Base-by-base conservation (phyloP, 2,888 invertebrate species). In the Carcina quercana region DNA sequence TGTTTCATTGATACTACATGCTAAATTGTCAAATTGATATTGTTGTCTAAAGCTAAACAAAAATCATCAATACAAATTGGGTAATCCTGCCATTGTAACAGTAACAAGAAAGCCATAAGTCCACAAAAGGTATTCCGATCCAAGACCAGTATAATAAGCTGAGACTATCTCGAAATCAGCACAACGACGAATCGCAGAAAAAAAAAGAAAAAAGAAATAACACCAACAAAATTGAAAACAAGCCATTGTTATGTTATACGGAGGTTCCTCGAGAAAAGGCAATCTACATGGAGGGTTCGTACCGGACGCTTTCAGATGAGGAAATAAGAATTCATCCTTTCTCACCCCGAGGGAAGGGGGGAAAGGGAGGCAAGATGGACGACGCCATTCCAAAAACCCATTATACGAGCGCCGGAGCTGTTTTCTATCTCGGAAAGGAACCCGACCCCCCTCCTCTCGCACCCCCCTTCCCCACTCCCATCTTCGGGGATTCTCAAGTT, bases 351-450 rank as follows among this genome's bases (percentile, higher is more conserved):
- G 51, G 73, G 40, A 49, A 43, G 53, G 42, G 43, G 46, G 43
- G 58, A 56, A 69, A 62, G 64, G 74, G 79, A 74, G 70, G 73
- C 75, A 87, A 87, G 88, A 88, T 85, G 87, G 86, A 88, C 87
- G 87, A 87, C 86, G 87, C 86, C 86, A 89, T 89, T 89, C 87
- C 88, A 86, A 86, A 87, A 87, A 87, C 85, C 87, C 88, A 87
- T 88, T 88, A 88, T 87, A 87, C 87, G 84, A 87, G 86, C 86
- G 78, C 85, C 73, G 78, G 86, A 83, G 85, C 87, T 87, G 87
- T 86, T 86, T 86, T 86, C 75, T 80, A 75, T 72, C 70, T 84
- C 71, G 82, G 76, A 75, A 68, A 69, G 66, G 79, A 84, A 80
- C 67, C 65, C 69, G 68, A 60, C 53, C 44, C 52, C 40, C 54